Base-by-base conservation (phyloP, 1,140 invertebrate genomes). In the Drosophila auraria region DNA sequence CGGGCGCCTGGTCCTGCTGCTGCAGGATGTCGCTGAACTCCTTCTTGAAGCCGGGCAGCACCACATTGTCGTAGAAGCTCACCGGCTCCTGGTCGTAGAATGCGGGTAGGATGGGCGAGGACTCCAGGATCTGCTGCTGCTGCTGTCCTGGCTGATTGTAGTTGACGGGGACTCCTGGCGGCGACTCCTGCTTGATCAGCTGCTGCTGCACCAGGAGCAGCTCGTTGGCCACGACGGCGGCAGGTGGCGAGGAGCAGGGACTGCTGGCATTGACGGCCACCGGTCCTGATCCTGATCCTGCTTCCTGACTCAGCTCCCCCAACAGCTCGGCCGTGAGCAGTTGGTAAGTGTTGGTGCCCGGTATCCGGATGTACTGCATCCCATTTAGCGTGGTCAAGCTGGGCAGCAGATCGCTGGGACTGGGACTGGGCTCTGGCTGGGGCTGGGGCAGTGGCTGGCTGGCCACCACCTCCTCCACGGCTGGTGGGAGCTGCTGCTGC, bases 301-400 rank as follows among this genome's bases (percentile, higher is more conserved):
- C 44, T 58, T 75, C 66, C 58, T 76, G 93, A 83, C 62, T 66
- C 40, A 93, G 92, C 73, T 93, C 89, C 7, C 79, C 83, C 30
- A 93, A 59, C 70, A 83, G 64, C 33, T 92, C 87, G 17, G 92
- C 68, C 40, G 93, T 93, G 17, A 94, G 74, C 60, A 94, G 84
- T 80, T 94, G 93, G 78, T 94, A 94, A 20, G 93, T 93, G 64
- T 93, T 94, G 0, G 93, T 92, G 3, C 93, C 93, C 23, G 93
- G 91, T 59, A 94, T 93, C 50, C 93, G 63, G 7, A 94, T 83
- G 79, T 93, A 94, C 66, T 94, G 93, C 74, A 93, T 65, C 0
- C 93, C 93, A 64, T 93, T 93, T 4, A 93, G 78, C 2, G 78
- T 91, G 1, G 93, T 93, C 14, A 93, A 80, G 59, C 81, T 87